Evolutionary conservation across 2,888 invertebrate genomes (phyloP), one percentile per base, ranked within the genome.

Genomic region (Acholoe squamosa): DNA sequence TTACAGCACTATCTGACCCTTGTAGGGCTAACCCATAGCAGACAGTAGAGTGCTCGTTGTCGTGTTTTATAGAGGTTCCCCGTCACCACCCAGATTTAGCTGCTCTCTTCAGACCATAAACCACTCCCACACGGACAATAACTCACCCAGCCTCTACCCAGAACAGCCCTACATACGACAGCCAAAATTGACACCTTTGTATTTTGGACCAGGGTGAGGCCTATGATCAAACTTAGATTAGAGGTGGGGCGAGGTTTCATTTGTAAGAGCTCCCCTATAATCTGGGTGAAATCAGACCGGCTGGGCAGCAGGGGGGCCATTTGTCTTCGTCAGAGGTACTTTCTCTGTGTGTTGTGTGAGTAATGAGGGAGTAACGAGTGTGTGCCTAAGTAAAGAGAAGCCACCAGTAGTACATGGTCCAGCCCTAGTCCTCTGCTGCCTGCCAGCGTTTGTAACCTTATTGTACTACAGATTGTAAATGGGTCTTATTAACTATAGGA

Each of bases 181-280:
- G 80, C 12, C 7, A 10, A 19, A 80, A 80, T 80, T 43, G 80
- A 80, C 80, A 43, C 80, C 80, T 34, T 80, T 43, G 43, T 43
- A n/a, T 34, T 33, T 80, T 34, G 1, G n/a, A 16, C 14, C 16
- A 16, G 34, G 43, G 43, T 43, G 12, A 19, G 22, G 43, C 19
- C 80, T 80, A 43, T 80, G 34, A 80, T 80, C 33, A 80, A 43
- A 43, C 10, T 80, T 19, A 80, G 80, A 80, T 80, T 43, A 80
- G 80, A 43, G 80, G 34, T 25, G 33, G 71, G 22, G 34, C 76
- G 76, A 43, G 80, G 80, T 33, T 80, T 80, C 80, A 80, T 80
- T 76, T 80, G 80, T 16, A 43, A 33, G 80, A 12, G 34, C 34
- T 5, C 80, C 34, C n/a, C 80, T 80, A 43, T 80, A 80, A 80